Evolutionary conservation across 1,140 invertebrate species (phyloP), one percentile per base, ranked within the genome.

Genomic region (Danaus melanippus): DNA sequence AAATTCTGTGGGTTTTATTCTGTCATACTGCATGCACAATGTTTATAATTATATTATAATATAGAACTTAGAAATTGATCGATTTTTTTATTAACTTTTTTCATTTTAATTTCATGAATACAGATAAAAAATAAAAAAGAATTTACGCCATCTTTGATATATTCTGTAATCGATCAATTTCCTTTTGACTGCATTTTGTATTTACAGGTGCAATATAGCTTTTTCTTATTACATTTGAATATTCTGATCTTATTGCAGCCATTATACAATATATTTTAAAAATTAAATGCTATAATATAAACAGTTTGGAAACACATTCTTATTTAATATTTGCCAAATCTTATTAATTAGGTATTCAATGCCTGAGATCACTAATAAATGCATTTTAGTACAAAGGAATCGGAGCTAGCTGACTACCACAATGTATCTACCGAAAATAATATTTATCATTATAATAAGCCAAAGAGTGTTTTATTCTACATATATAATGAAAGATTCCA

Each of bases 321-420:
- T 56, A 63, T 61, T 66, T 64, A 65, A 67, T 54, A 64, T 63
- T 51, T 60, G 66, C 64, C 66, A 73, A 75, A 64, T 49, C 58
- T 68, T 65, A 66, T 64, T 56, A 60, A 56, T 58, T 60, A 63
- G 61, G 64, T 69, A 68, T 66, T 54, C 45, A 66, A 68, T 64
- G 65, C 66, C 61, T 82, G 82, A 86, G 80, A 86, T 86, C 80
- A 81, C 70, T 73, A 78, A 72, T 86, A 86, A 86, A 86, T 86
- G 83, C 82, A 81, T 71, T 67, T 69, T 68, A 67, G 60, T 69
- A 72, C 72, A 69, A 71, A 73, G 64, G 60, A 77, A 74, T 69
- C 62, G 21, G 39, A 66, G 60, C 64, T 59, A 66, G 62, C 58
- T 53, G 56, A 62, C 49, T 60, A 59, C 53, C 49, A 56, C 45